A percentile compares a stretch with the other conserved stretches of the same genome.
phyloP scores from a whole-genome alignment of 2,113 vertebrate genomes.

The Etheostoma cragini region DNA sequence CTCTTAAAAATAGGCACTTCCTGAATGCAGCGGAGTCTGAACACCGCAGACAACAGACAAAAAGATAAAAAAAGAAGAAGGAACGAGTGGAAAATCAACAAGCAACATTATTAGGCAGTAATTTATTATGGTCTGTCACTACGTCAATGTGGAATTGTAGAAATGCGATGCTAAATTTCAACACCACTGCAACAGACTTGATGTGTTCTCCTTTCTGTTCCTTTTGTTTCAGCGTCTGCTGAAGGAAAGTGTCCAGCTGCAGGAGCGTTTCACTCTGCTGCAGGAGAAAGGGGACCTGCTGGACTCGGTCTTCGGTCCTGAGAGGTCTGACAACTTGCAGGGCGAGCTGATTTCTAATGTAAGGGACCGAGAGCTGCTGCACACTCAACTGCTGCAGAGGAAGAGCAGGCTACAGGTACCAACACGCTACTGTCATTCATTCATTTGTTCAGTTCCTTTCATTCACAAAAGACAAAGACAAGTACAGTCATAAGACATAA shows the following conservation, averaged over 20 bases:
- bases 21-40: too few species aligned
- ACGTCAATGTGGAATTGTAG: too few species aligned
- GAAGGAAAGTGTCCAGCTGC: conserved; percentile 86
- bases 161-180: too few species aligned
- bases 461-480: too few species aligned
- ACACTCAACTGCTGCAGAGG: conserved; percentile 87
- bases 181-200: too few species aligned
- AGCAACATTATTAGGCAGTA: too few species aligned
- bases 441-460: neutral
- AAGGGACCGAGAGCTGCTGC: conserved; percentile 87
- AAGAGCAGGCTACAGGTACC: conserved; percentile 88
- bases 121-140: too few species aligned
- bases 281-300: conserved; percentile 87
- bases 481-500: too few species aligned
- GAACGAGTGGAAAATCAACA: too few species aligned
- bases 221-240: conserved; percentile 75
- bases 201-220: neutral
- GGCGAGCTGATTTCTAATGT: conserved; percentile 79
- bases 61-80: too few species aligned
- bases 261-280: conserved; percentile 85
- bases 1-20: too few species aligned
- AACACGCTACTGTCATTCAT: neutral
- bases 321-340: conserved; percentile 81
- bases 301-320: conserved; percentile 85
- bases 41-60: too few species aligned